Evolutionary conservation across 2,113 vertebrate species (phyloP), one percentile per base, ranked within the genome.

Genomic region (Siniperca chuatsi): DNA sequence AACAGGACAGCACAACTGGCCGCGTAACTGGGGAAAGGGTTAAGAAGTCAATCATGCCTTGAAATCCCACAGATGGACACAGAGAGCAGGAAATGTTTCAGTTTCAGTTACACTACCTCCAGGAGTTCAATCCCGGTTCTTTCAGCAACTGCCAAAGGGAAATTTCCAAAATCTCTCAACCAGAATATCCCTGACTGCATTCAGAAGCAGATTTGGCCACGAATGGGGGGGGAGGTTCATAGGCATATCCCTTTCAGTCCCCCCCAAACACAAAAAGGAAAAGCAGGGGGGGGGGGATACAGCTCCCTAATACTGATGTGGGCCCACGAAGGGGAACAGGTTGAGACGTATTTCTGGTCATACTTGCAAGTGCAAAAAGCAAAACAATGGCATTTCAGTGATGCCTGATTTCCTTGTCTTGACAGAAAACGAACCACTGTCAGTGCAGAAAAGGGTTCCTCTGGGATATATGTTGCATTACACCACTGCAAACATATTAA

Each of bases 221-320:
- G 50, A 70, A 70, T 78, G 76, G 79, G 85, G 78, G 85, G 78
- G 73, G 73, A 55, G 87, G 82, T 25, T 67, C 72, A 64, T 57
- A 60, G 40, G 81, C 58, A 81, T 86, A 92, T 89, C 88, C 67
- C 73, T 87, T 92, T 88, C 79, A 87, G 37, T 61, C 35, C 35
- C 35, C 76, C 55, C 75, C 20, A 69, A 82, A 86, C 70, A 90
- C 82, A 90, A 82, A 93, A 85, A 80, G 72, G 68, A 77, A 29
- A 78, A 66, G 78, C 50, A 87, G 79, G 78, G 44, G 4, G 61
- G 60, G 83, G 61, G 83, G 67, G 40, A 65, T 90, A 86, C 90
- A 91, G 83, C 89, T 88, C 89, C 75, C 85, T 35, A 87, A 88
- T 83, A 88, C 70, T 71, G 61, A 74, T 61, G 70, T 82, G 72